Evolutionary conservation across 1,140 invertebrate genomes (phyloP).

Genomic region (Zelostemma sp.): DNA sequence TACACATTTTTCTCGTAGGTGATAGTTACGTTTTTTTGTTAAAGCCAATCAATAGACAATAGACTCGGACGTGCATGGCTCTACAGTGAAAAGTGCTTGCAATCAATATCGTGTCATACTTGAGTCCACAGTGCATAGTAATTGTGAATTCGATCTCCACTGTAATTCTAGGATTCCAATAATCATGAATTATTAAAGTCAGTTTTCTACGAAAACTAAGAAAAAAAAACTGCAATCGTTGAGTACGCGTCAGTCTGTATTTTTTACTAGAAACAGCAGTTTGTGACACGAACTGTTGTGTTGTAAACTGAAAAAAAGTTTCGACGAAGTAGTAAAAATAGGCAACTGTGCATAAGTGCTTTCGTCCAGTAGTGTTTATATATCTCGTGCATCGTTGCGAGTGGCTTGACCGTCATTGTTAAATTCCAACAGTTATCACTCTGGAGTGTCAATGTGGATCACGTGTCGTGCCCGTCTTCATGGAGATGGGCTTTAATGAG

Average conservation of each 20-base stretch:
- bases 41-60: conserved; percentile 28
- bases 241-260: no score
- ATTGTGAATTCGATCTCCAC: conserved; percentile 17
- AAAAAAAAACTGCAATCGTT: no score
- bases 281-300: no score
- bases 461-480: conserved; percentile 66
- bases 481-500: conserved; percentile 73
- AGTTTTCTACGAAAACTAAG: no score
- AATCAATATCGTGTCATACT: conserved; percentile 31
- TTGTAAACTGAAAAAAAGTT: no score
- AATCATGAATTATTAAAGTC: background rate
- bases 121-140: conserved; percentile 12
- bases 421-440: conserved; percentile 38
- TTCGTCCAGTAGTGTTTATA: conserved; percentile 11
- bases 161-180: conserved; percentile 8
- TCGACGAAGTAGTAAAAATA: background rate
- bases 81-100: conserved; percentile 26
- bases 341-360: conserved; percentile 1
- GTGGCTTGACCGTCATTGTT: conserved; percentile 38
- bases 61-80: conserved; percentile 35
- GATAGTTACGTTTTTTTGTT: no score
- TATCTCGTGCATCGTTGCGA: conserved; percentile 16
- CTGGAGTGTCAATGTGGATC: conserved; percentile 70
- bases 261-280: no score
- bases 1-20: no score